A percentile compares a stretch with the other conserved stretches of the same genome.
phyloP scores from a whole-genome alignment of 1,140 invertebrate genomes.

The Sesamia nonagrioides region DNA sequence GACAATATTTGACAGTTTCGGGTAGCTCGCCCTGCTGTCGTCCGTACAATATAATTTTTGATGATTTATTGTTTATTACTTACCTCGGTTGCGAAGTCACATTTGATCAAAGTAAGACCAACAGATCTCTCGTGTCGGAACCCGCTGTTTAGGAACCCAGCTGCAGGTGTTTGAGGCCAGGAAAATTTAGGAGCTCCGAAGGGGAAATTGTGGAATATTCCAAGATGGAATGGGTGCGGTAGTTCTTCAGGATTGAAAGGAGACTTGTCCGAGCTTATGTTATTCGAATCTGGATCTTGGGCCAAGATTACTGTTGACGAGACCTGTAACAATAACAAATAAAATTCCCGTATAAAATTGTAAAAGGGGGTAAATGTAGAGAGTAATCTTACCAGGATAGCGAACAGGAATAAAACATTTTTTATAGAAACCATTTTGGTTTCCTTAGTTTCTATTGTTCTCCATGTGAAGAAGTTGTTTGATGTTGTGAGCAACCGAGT shows the following conservation, averaged over 20 bases:
- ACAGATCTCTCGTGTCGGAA: neutral
- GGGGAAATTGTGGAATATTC: neutral
- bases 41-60: too few species aligned
- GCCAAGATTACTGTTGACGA: slow-evolving; percentile 8
- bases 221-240: neutral
- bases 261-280: neutral
- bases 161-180: neutral
- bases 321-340: neutral
- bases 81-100: slow-evolving; percentile 55
- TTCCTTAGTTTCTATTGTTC: slow-evolving; percentile 12
- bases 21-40: too few species aligned
- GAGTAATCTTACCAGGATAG: slow-evolving; percentile 1
- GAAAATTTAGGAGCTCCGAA: neutral
- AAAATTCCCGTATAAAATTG: neutral
- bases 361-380: neutral
- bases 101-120: slow-evolving; percentile 11
- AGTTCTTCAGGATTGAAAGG: neutral
- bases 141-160: neutral
- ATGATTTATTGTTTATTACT: neutral
- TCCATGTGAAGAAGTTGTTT: slow-evolving; percentile 31
- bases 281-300: slow-evolving; percentile 13
- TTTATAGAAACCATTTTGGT: slow-evolving; percentile 16
- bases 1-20: too few species aligned
- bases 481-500: neutral
- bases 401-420: slow-evolving; percentile 2